Base-by-base conservation (phyloP, 64 coral and sea anemone genomes). In the Actinia tenebrosa region DNA sequence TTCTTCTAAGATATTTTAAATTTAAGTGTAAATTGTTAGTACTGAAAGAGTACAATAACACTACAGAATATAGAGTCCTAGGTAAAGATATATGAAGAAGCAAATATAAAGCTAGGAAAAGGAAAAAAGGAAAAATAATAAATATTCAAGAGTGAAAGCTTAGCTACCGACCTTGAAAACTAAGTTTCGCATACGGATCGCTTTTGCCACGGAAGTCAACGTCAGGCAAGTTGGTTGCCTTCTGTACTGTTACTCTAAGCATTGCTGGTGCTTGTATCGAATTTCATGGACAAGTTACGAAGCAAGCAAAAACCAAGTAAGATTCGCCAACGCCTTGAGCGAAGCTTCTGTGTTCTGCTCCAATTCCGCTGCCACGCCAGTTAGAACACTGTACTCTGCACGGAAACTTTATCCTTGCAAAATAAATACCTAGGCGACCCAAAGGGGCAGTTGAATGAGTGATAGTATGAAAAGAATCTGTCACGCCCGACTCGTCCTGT, bases 151-250 rank as follows among this genome's bases (percentile, higher is more conserved):
- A 75, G 69, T 42, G 69, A 75, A 42, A 42, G 79, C 15, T 81
- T 6, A 58, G 7, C 5, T 16, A 79, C 88, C 69, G 53, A 97
- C 94, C 94, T 88, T 97, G 94, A 80, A 93, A 97, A 47, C 71
- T 93, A 5, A 97, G 71, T 60, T 90, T 93, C 4, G 86, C 88
- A 79, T 90, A 97, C 6, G 94, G 94, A 81, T 97, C 94, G 60
- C 91, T 93, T 50, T 97, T 97, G 10, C 94, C 94, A 83, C 92
- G 59, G 19, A 79, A 89, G 30, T 97, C 94, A 55, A 97, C 94
- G 84, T 97, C 94, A 2, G 94, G 94, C 0, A 97, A 90, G 86
- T 89, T 87, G 0, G 91, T 62, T 17, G 94, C 94, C 45, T 46
- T 44, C 86, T 97, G 91, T 25, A 97, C 94, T 15, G 88, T 93